Conservation (phyloP, 2,113 vertebrate species). For the Podocnemis expansa region DNA sequence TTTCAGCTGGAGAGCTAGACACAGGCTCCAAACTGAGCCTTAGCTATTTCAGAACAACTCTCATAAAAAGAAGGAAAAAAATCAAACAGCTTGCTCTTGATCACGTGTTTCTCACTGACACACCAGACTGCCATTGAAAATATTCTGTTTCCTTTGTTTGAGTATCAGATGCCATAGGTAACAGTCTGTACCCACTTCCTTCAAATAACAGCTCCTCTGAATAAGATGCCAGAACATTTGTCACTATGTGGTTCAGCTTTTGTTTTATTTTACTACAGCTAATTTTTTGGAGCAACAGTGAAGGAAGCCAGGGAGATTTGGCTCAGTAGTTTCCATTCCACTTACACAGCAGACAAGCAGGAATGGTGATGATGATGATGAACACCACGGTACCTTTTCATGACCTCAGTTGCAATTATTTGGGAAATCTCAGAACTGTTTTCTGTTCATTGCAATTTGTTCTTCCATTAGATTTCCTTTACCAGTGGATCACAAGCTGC, state of each 20-base stretch:
- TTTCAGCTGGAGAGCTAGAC: background rate
- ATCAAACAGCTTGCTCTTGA: background rate
- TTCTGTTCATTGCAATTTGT: background rate
- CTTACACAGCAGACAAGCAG: background rate
- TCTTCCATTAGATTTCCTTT: background rate
- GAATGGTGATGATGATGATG: background rate
- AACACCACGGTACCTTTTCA: background rate
- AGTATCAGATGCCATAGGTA: background rate
- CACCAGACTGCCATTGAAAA: background rate
- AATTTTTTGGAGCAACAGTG: background rate
- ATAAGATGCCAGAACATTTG: background rate
- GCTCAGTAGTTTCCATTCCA: background rate
- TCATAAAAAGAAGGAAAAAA: accelerated
- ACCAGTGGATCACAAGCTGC: background rate
- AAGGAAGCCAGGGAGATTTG: background rate
- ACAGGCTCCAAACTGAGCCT: background rate
- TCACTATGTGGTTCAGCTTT: background rate
- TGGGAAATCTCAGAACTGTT: background rate
- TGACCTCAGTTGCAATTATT: background rate
- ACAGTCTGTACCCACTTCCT: background rate
- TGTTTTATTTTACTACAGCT: background rate
- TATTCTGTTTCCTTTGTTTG: accelerated
- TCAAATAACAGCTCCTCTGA: background rate
- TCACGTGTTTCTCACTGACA: background rate
- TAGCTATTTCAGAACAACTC: background rate